Percentiles rank a stretch among this genome's conserved stretches.
Evolutionary conservation across 2,113 vertebrate species (phyloP).

Genomic region (Sturnira hondurensis): DNA sequence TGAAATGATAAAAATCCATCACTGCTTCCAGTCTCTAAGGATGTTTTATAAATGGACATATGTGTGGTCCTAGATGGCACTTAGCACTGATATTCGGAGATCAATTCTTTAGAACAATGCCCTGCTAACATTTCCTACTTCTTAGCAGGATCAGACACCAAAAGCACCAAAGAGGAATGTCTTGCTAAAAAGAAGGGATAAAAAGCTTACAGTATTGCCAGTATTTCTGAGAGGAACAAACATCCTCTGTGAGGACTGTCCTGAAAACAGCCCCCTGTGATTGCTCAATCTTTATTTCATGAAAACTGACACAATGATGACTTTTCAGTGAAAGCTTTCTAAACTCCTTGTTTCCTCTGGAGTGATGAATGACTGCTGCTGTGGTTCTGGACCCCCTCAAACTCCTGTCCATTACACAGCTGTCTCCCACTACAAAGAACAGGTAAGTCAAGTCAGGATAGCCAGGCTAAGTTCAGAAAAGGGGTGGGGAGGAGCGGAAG

Average conservation of each 20-base stretch:
- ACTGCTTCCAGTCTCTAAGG: background rate
- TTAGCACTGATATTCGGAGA: background rate
- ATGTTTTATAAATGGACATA: constrained; percentile 7
- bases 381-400: background rate
- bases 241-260: constrained; percentile 22
- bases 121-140: constrained; percentile 51
- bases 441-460: background rate
- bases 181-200: constrained; percentile 46
- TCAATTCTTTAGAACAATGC: constrained; percentile 31
- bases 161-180: constrained; percentile 7
- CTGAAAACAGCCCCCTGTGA: constrained; percentile 32
- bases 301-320: constrained; percentile 24
- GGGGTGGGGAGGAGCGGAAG: rapidly evolving
- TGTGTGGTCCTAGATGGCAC: background rate
- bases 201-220: constrained; percentile 47
- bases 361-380: background rate
- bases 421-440: background rate
- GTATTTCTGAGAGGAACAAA: constrained; percentile 44
- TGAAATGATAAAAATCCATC: background rate
- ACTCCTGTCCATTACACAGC: background rate
- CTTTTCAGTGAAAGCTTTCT: constrained; percentile 48
- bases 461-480: background rate
- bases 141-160: constrained; percentile 39
- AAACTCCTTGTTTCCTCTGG: constrained; percentile 11
- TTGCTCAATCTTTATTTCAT: constrained; percentile 27